Conservation (phyloP, 2,113 vertebrate genomes). For the Heptranchias perlo region DNA sequence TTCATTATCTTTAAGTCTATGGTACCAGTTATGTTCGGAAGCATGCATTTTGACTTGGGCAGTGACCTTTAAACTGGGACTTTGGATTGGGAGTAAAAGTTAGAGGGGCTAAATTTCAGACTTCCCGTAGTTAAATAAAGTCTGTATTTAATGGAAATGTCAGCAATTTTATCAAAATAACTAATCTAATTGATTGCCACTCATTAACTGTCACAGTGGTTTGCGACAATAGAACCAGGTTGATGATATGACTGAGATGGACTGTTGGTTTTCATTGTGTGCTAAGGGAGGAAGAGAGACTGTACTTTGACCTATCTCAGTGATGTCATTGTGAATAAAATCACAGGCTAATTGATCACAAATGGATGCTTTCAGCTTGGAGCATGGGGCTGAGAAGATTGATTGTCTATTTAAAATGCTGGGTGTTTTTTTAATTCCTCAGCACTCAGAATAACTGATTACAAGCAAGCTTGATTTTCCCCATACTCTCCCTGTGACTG, state of each 20-base stretch:
- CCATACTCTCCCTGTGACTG: background rate
- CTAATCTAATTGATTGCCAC: background rate
- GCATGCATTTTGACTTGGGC: background rate
- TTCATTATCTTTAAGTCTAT: background rate
- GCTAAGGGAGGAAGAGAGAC: background rate
- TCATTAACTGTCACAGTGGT: background rate
- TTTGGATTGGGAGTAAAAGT: background rate
- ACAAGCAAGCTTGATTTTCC: background rate
- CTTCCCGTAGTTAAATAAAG: background rate
- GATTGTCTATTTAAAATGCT: constrained; percentile 1
- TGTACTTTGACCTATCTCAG: background rate
- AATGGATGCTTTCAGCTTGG: background rate
- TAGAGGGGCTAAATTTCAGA: background rate
- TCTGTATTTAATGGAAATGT: background rate
- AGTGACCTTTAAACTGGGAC: background rate
- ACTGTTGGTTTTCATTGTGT: background rate
- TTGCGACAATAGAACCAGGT: background rate
- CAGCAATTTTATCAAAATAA: background rate
- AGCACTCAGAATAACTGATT: background rate
- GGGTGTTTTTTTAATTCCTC: background rate
- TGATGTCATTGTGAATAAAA: background rate
- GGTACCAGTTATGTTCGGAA: background rate
- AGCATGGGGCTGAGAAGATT: background rate
- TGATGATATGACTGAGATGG: background rate
- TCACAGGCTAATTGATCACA: background rate